phyloP scores from a whole-genome alignment of 1,140 invertebrate species.

The Halesus radiatus region DNA sequence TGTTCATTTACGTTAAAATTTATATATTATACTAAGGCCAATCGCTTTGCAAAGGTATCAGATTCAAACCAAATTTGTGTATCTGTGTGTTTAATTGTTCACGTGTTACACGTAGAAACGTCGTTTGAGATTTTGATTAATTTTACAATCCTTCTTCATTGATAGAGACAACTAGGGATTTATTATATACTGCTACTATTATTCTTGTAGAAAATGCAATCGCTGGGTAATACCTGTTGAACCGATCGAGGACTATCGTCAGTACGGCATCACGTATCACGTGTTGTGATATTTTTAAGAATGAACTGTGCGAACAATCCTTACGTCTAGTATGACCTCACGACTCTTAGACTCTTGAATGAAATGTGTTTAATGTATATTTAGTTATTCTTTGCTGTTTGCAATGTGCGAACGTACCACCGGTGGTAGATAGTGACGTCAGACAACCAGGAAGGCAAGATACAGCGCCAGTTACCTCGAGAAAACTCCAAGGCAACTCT shows the following conservation, averaged over 20 bases:
- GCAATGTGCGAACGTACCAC: constrained; percentile 28
- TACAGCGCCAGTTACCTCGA: constrained; percentile 33
- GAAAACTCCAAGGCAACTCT: constrained; percentile 53
- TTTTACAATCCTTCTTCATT: too few relatives aligned
- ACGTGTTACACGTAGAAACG: too few relatives aligned
- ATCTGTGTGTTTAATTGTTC: too few relatives aligned
- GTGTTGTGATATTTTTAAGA: constrained; percentile 23
- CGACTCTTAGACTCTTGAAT: constrained; percentile 20
- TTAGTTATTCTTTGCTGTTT: constrained; percentile 35
- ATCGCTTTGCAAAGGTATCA: too few relatives aligned
- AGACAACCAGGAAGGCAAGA: constrained; percentile 49
- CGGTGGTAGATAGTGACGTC: constrained; percentile 44
- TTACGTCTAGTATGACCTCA: constrained; percentile 36
- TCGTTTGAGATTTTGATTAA: too few relatives aligned
- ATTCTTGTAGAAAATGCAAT: too few relatives aligned
- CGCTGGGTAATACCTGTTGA: neutral
- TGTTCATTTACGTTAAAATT: too few relatives aligned
- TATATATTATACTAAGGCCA: too few relatives aligned
- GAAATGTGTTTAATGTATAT: constrained; percentile 34
- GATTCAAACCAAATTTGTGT: too few relatives aligned
- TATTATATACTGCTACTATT: too few relatives aligned
- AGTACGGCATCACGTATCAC: neutral
- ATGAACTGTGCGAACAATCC: constrained; percentile 7
- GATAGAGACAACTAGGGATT: too few relatives aligned
- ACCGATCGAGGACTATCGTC: neutral